A percentile compares a stretch with the other conserved stretches of the same genome.
These are phyloP conservation scores for Falco punctatus DNA, from an alignment of 2,113 vertebrate species.

Conservation along the genomic window DNA sequence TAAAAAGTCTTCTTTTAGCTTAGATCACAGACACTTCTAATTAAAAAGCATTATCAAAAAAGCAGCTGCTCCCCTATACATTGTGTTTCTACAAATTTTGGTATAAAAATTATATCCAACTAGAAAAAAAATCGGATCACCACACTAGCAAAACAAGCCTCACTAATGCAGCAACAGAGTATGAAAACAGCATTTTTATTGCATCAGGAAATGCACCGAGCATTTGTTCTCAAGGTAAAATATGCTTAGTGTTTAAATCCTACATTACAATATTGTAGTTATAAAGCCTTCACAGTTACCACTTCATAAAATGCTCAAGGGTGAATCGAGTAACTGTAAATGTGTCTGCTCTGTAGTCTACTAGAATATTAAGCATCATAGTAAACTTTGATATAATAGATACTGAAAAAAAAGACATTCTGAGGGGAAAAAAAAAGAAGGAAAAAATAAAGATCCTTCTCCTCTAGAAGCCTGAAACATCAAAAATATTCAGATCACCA, in stretches of 20 bases:
- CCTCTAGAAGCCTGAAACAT: neutral
- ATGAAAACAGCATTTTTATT: neutral
- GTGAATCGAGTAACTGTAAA: conserved; percentile 35
- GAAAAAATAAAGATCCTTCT: neutral
- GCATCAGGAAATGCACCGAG: neutral
- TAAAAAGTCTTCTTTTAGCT: neutral
- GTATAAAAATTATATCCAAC: neutral
- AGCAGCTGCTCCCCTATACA: neutral
- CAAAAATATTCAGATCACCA: conserved; percentile 8
- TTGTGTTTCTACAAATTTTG: neutral
- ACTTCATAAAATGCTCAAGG: conserved; percentile 40
- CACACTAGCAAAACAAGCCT: neutral
- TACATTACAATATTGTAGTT: neutral
- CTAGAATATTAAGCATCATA: conserved; percentile 44
- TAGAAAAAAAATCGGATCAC: neutral
- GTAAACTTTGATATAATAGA: conserved; percentile 5
- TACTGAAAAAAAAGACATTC: neutral
- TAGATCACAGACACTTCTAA: neutral
- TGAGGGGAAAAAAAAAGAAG: accelerated
- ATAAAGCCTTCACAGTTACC: conserved; percentile 4
- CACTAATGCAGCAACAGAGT: neutral
- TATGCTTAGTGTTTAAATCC: neutral
- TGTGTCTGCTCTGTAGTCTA: neutral
- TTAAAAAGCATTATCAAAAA: neutral
- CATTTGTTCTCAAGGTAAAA: conserved; percentile 13